phyloP scores from a whole-genome alignment of 2,888 invertebrate genomes.

The Thelaira solivaga region DNA sequence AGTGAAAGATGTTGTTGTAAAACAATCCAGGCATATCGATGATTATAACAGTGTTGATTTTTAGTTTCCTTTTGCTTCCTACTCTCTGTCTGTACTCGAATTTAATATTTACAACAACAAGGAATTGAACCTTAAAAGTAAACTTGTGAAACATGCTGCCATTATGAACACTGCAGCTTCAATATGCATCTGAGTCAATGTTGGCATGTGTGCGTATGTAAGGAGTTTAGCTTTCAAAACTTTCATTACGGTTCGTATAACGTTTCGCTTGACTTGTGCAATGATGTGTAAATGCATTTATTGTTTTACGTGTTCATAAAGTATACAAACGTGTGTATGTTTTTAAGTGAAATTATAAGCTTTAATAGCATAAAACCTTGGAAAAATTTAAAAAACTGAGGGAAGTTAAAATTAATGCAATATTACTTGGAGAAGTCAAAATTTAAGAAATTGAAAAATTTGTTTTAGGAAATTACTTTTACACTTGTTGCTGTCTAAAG shows the following conservation, averaged over 20 bases:
- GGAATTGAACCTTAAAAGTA: conserved; percentile 33
- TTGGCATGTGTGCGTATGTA: background rate
- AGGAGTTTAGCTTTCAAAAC: conserved; percentile 1
- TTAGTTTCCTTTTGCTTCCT: conserved; percentile 29
- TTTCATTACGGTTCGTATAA: conserved; percentile 27
- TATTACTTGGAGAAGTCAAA: no score
- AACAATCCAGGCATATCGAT: background rate
- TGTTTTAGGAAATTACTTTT: no score
- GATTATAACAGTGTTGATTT: conserved; percentile 16
- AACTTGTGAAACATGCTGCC: conserved; percentile 31
- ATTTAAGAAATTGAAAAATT: no score
- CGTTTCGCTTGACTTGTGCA: conserved; percentile 41
- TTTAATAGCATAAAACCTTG: conserved; percentile 8
- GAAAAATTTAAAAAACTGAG: conserved; percentile 33
- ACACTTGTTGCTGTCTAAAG: no score
- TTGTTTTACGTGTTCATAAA: conserved; percentile 23
- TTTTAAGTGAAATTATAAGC: conserved; percentile 27
- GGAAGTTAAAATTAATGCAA: no score
- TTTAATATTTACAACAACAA: background rate
- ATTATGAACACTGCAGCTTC: conserved; percentile 31
- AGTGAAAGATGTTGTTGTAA: conserved; percentile 22
- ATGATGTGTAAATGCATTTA: conserved; percentile 49
- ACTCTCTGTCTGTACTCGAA: background rate
- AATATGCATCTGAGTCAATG: conserved; percentile 15
- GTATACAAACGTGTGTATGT: background rate